These are phyloP conservation scores for Latrodectus geometricus DNA, from an alignment of 1,140 invertebrate species.

Conservation along the genomic window DNA sequence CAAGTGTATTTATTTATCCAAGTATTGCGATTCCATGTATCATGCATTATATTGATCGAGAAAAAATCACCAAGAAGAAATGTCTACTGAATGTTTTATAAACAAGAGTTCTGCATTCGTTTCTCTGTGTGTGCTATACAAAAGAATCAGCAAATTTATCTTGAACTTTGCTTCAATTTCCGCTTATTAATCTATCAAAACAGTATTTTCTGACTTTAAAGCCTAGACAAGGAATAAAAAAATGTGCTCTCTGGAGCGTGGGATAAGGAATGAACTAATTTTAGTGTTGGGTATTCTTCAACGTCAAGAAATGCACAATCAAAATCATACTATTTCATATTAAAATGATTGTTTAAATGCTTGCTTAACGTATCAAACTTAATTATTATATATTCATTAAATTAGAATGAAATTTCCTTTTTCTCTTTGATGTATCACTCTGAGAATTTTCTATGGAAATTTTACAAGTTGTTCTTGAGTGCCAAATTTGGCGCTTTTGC, in stretches of 20 bases:
- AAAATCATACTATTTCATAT: not conserved
- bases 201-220: no score
- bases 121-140: no score
- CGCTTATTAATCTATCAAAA: no score
- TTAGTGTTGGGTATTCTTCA: not conserved
- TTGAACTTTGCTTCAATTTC: no score
- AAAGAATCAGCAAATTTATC: no score
- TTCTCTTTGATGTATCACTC: constrained; percentile 1
- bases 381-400: constrained; percentile 1
- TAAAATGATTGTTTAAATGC: not conserved
- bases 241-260: no score
- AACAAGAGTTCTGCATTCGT: constrained; percentile 23
- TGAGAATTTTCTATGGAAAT: constrained; percentile 31
- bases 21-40: not conserved
- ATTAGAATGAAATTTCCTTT: not conserved
- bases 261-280: not conserved
- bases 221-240: no score
- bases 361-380: constrained; percentile 5
- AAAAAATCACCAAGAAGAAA: not conserved
- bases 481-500: constrained; percentile 58
- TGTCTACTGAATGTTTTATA: not conserved
- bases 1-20: constrained; percentile 25
- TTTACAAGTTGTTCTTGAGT: constrained; percentile 51
- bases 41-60: not conserved
- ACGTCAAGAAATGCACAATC: not conserved